phyloP scores from a whole-genome alignment of 2,797 vertebrate species.

The Rhinella marina region DNA sequence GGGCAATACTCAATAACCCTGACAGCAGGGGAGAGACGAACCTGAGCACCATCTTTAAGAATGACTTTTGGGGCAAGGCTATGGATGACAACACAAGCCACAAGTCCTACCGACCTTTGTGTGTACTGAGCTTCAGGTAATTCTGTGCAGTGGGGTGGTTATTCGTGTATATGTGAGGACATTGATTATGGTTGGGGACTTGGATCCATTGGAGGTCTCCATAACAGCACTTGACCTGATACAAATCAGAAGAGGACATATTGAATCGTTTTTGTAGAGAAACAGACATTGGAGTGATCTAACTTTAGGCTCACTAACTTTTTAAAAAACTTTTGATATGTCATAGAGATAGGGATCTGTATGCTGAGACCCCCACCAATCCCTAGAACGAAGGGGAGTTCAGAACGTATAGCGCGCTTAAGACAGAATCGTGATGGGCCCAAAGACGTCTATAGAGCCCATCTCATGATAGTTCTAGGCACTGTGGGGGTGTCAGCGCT shows the following conservation, averaged over 20 bases:
- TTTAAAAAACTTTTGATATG: no score
- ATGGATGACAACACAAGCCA: slow-evolving; percentile 95
- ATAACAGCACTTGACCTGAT: not conserved
- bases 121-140: slow-evolving; percentile 93
- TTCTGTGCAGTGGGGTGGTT: slow-evolving; percentile 65
- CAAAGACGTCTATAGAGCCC: no score
- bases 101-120: slow-evolving; percentile 96
- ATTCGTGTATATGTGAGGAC: not conserved
- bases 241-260: not conserved
- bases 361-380: no score
- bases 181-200: no score
- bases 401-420: no score
- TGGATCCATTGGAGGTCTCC: not conserved
- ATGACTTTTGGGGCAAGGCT: slow-evolving; percentile 97
- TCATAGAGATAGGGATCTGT: no score
- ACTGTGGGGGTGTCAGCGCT: no score
- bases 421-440: no score
- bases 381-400: no score
- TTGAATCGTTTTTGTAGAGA: not conserved
- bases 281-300: no score
- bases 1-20: slow-evolving; percentile 94
- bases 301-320: no score
- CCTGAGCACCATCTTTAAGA: slow-evolving; percentile 79
- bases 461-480: no score
- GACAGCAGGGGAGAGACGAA: slow-evolving; percentile 82